Evolutionary conservation across 2,888 invertebrate species (phyloP).

Genomic region (Habroteleia sp.): DNA sequence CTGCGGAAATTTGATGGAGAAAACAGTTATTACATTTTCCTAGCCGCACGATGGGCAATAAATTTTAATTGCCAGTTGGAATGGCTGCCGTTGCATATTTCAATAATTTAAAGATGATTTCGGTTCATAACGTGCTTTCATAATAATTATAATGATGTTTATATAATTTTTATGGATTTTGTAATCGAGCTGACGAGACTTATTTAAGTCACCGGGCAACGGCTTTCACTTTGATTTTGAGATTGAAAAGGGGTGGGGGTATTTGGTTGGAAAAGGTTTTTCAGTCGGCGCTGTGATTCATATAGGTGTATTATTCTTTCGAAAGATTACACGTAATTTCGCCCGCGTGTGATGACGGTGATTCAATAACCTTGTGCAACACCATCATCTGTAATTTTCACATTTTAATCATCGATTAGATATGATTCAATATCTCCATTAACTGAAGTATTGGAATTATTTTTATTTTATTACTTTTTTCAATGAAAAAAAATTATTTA

Average conservation of each 20-base stretch:
- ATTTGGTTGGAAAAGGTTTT: conserved; percentile 24
- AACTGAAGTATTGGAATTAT: too few relatives aligned
- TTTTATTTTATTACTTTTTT: too few relatives aligned
- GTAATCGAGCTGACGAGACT: conserved; percentile 19
- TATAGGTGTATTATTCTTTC: conserved; percentile 27
- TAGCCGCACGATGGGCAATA: neutral
- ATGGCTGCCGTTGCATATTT: conserved; percentile 1
- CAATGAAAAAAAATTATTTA: too few relatives aligned
- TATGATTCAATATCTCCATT: conserved; percentile 11
- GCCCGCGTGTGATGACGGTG: conserved; percentile 23
- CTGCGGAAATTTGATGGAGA: neutral
- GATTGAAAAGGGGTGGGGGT: too few relatives aligned
- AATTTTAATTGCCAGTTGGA: conserved; percentile 1
- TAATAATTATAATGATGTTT: conserved; percentile 26
- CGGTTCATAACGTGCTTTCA: conserved; percentile 1
- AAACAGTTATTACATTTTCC: conserved; percentile 16
- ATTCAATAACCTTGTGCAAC: conserved; percentile 22
- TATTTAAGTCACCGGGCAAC: conserved; percentile 7
- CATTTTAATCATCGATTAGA: too few relatives aligned
- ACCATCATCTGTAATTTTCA: conserved; percentile 24
- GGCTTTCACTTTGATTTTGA: conserved; percentile 36
- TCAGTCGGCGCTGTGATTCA: conserved; percentile 18
- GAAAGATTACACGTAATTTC: conserved; percentile 19
- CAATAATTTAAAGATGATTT: conserved; percentile 8
- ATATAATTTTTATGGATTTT: conserved; percentile 38